Evolutionary conservation across 1,140 invertebrate genomes (phyloP).

Genomic region (Coptotermes formosanus): DNA sequence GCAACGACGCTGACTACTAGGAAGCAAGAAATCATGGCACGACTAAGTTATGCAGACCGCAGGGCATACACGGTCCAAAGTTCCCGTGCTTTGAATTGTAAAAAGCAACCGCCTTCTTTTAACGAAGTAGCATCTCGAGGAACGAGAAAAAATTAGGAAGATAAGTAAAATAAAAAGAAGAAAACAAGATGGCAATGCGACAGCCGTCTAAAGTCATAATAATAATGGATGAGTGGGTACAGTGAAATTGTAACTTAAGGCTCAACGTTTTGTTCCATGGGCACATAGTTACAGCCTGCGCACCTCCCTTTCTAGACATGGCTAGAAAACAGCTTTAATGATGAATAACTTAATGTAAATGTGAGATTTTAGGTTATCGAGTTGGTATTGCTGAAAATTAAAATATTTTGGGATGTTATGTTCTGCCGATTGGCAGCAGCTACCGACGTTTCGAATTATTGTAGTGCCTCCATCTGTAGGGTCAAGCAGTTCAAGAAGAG

Average conservation of each 20-base stretch:
- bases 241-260: neutral
- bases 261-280: neutral
- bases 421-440: too few relatives aligned
- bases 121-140: neutral
- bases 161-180: neutral
- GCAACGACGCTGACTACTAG: neutral
- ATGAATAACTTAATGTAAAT: neutral
- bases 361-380: too few relatives aligned
- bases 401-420: too few relatives aligned
- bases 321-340: neutral
- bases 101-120: neutral
- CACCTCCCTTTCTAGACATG: neutral
- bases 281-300: neutral
- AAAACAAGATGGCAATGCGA: neutral
- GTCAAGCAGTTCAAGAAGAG: too few relatives aligned
- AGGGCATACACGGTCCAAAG: neutral
- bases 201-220: neutral
- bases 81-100: constrained; percentile 6
- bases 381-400: too few relatives aligned
- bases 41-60: neutral
- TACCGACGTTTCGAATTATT: too few relatives aligned
- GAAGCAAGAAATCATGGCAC: neutral
- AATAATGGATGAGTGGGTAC: neutral
- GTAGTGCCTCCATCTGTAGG: too few relatives aligned
- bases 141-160: neutral